Evolutionary conservation across 1,140 invertebrate genomes (phyloP), one percentile per base, ranked within the genome.

Genomic region (Dufourea novaeangliae): DNA sequence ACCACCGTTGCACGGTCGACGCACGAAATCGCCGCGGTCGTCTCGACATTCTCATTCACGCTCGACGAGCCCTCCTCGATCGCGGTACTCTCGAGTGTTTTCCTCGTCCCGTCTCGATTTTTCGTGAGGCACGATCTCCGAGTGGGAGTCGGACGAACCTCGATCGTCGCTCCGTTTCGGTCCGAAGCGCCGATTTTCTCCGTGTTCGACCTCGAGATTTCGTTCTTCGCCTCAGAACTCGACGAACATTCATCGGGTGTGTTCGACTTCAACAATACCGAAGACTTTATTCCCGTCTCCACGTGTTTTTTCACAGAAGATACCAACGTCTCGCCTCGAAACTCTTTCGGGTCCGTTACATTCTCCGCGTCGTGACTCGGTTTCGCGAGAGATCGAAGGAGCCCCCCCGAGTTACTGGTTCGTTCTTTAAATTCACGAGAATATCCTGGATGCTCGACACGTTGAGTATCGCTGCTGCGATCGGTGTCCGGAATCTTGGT

Each of bases 1-100:
- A 92, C 88, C 22, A 92, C 88, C 0, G 89, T 85, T 80, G 89
- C 74, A 57, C 78, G 78, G 34, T 89, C 89, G 72, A 89, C 87
- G 69, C 75, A 86, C 64, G 85, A 74, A 67, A 83, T 44, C 78
- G 54, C 32, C 57, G 86, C 59, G 62, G 78, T 44, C 78, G 54
- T 32, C 57, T 87, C 59, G 62, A 79, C 41, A 44, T 67, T 66
- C 57, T 34, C 57, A n/a, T 44, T 54, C 10, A 59, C 39, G 29
- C 59, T 72, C 75, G 63, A 44, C 10, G n/a, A n/a, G n/a, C 5
- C 69, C 5, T 75, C 76, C 8, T 50, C 29, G 32, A 32, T 27
- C 22, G 6, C 6, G 20, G 25, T 11, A 10, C 6, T 63, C 73
- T 5, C 22, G 62, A 54, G 41, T 63, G 54, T 8, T 10, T 68